A percentile compares a stretch with the other conserved stretches of the same genome.
Evolutionary conservation across 2,888 invertebrate species (phyloP).

Genomic region (Cheilosia soror): DNA sequence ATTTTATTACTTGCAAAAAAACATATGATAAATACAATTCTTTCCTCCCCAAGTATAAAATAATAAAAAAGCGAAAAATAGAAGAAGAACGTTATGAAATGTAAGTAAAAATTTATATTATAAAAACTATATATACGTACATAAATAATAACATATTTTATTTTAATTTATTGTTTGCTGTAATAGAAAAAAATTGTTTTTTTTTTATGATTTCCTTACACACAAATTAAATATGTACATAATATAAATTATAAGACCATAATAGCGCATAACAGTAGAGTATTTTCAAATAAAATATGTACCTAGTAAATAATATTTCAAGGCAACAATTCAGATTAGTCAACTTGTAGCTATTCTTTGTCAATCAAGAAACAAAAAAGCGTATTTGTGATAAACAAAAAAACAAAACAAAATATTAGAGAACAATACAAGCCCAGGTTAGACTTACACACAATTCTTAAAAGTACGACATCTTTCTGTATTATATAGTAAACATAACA

Average conservation of each 20-base stretch:
- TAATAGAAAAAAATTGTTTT: conserved; percentile 16
- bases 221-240: conserved; percentile 3
- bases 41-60: conserved; percentile 66
- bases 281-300: background rate
- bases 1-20: conserved; percentile 63
- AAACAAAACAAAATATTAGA: conserved; percentile 32
- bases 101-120: conserved; percentile 81
- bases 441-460: conserved; percentile 5
- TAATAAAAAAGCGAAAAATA: conserved; percentile 72
- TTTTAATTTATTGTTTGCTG: conserved; percentile 23
- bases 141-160: conserved; percentile 75
- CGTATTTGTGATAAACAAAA: conserved; percentile 74
- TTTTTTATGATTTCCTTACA: conserved; percentile 8
- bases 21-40: conserved; percentile 62
- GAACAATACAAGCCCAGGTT: conserved; percentile 25
- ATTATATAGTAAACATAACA: conserved; percentile 1
- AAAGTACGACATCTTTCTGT: background rate
- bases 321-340: conserved; percentile 50
- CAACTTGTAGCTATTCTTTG: conserved; percentile 59
- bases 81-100: conserved; percentile 82
- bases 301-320: conserved; percentile 34
- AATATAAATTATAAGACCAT: conserved; percentile 10
- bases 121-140: conserved; percentile 67
- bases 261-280: conserved; percentile 29
- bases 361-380: conserved; percentile 69